Conservation (phyloP, 2,797 vertebrate genomes). For the Acestrorhynchus altus region DNA sequence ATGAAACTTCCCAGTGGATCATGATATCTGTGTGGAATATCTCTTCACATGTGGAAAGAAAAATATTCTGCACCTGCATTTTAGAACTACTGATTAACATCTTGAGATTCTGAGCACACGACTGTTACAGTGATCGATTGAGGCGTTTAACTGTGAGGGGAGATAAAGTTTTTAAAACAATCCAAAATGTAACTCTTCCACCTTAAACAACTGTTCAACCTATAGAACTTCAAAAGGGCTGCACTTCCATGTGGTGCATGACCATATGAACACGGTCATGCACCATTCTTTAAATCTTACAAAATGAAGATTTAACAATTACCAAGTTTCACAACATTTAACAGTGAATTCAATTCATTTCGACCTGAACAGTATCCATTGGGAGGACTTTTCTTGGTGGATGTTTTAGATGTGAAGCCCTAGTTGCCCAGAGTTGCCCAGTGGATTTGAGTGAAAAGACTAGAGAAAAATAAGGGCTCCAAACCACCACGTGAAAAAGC, state of each 20-base stretch:
- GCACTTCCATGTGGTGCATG: no score
- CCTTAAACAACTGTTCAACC: no score
- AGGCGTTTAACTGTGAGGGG: no score
- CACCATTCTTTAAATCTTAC: no score
- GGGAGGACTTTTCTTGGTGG: not conserved
- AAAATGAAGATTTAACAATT: not conserved
- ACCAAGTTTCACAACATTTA: not conserved
- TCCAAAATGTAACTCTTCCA: no score
- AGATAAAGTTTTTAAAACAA: no score
- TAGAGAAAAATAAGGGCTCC: not conserved
- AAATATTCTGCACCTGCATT: not conserved
- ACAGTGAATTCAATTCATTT: not conserved
- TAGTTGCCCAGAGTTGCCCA: not conserved
- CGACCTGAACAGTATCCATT: not conserved
- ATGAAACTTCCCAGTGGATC: not conserved
- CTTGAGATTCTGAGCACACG: no score
- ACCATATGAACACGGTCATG: no score
- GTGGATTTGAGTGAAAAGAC: slow-evolving; percentile 4
- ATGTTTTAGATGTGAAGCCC: not conserved
- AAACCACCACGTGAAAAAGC: not conserved
- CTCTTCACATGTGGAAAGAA: slow-evolving; percentile 1
- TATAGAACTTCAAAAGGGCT: no score
- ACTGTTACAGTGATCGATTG: no score
- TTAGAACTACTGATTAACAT: not conserved
- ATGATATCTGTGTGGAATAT: slow-evolving; percentile 24